Conservation (phyloP, 1,140 invertebrate species). For the Brachionus rubens region DNA sequence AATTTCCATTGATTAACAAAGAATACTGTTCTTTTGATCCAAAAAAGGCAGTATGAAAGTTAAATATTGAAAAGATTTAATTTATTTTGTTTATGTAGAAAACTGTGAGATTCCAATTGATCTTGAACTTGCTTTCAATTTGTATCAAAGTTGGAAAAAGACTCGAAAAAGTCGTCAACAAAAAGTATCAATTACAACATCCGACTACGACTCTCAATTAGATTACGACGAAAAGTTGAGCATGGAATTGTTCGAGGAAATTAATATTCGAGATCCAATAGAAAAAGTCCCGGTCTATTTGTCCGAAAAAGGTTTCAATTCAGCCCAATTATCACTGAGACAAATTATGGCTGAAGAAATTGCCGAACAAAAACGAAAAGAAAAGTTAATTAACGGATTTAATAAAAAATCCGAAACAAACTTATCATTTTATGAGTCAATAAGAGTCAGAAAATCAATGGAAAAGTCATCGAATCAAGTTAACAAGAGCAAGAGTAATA, state of each 20-base stretch:
- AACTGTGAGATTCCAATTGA: constrained; percentile 2
- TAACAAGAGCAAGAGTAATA: background rate
- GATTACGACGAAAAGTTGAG: constrained; percentile 23
- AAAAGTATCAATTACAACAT: background rate
- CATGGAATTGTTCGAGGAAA: constrained; percentile 11
- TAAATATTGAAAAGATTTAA: background rate
- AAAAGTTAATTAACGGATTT: background rate
- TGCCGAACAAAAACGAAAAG: background rate
- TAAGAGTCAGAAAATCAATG: background rate
- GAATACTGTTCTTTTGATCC: too few relatives aligned
- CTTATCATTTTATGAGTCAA: background rate
- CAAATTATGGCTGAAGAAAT: constrained; percentile 43
- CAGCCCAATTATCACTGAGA: constrained; percentile 7
- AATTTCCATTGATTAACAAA: too few relatives aligned
- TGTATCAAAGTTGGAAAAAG: constrained; percentile 45
- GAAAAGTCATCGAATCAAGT: background rate
- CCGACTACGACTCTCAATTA: background rate
- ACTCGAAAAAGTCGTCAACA: background rate
- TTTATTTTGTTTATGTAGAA: background rate
- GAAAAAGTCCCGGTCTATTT: constrained; percentile 29
- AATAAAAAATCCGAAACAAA: constrained; percentile 21
- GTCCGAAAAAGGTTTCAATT: constrained; percentile 1
- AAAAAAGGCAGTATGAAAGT: too few relatives aligned
- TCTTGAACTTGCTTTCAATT: background rate
- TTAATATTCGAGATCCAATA: constrained; percentile 30